Conservation (phyloP, 2,888 invertebrate species). For the Maniola hyperantus region DNA sequence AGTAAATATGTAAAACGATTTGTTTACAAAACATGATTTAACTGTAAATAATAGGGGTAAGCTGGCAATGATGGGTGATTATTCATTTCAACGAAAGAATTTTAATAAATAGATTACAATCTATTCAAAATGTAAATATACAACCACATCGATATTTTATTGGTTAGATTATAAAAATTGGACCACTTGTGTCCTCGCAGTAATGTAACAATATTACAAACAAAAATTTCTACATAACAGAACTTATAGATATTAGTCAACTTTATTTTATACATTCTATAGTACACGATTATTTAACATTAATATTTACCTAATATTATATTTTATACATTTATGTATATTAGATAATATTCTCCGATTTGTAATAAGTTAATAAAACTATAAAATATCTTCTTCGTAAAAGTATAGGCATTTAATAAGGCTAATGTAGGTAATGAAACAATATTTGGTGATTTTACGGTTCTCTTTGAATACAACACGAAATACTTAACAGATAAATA, state of each 20-base stretch:
- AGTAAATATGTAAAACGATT: not conserved
- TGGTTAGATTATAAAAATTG: constrained; percentile 83
- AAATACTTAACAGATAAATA: constrained; percentile 59
- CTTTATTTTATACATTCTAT: constrained; percentile 82
- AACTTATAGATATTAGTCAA: constrained; percentile 82
- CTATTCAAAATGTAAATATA: constrained; percentile 82
- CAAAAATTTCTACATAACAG: constrained; percentile 83
- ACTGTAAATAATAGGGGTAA: constrained; percentile 45
- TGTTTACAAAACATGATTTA: not conserved
- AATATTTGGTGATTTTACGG: constrained; percentile 78
- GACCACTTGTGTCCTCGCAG: constrained; percentile 77
- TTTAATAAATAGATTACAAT: constrained; percentile 81
- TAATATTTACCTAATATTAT: constrained; percentile 74
- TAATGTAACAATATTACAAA: constrained; percentile 82
- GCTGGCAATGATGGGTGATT: constrained; percentile 57
- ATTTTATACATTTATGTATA: constrained; percentile 80
- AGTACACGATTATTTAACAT: constrained; percentile 80
- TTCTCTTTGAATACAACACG: constrained; percentile 66
- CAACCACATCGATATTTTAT: constrained; percentile 83
- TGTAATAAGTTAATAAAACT: constrained; percentile 83
- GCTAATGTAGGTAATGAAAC: constrained; percentile 79
- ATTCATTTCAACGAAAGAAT: constrained; percentile 70
- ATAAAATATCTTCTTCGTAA: constrained; percentile 81
- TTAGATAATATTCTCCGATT: constrained; percentile 78
- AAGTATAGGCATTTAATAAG: constrained; percentile 80